Percentiles rank a stretch among this genome's conserved stretches.
These are phyloP conservation scores for Scaptomyza flava DNA, from an alignment of 2,888 invertebrate genomes.

Conservation along the genomic window DNA sequence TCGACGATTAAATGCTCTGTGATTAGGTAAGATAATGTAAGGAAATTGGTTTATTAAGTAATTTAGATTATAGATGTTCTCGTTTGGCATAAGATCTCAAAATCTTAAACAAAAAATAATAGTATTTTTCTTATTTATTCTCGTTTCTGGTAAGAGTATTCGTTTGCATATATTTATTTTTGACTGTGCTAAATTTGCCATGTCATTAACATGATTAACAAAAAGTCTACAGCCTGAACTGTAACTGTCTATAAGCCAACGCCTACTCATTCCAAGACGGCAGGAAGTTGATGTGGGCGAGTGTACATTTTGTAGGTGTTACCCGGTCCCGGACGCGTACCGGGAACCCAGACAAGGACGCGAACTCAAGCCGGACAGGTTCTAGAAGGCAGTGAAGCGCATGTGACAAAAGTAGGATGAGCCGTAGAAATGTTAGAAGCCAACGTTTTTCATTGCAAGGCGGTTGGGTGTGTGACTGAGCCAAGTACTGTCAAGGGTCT, in stretches of 20 bases:
- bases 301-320: constrained; percentile 21
- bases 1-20: constrained; percentile 21
- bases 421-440: constrained; percentile 35
- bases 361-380: constrained; percentile 10
- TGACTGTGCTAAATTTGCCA: neutral
- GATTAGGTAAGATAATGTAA: no score
- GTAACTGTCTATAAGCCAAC: constrained; percentile 1
- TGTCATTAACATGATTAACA: constrained; percentile 12
- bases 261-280: constrained; percentile 1
- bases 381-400: constrained; percentile 28
- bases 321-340: constrained; percentile 7
- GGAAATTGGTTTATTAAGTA: no score
- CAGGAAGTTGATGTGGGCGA: constrained; percentile 3
- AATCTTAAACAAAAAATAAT: no score
- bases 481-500: constrained; percentile 22
- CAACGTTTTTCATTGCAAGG: neutral
- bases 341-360: constrained; percentile 2
- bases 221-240: constrained; percentile 9
- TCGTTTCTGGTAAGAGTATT: neutral
- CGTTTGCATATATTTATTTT: neutral
- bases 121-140: no score
- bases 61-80: no score
- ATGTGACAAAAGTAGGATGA: constrained; percentile 66
- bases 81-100: no score
- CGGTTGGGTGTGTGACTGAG: constrained; percentile 13